phyloP scores from a whole-genome alignment of 2,797 vertebrate species.

The Cottoperca gobio region DNA sequence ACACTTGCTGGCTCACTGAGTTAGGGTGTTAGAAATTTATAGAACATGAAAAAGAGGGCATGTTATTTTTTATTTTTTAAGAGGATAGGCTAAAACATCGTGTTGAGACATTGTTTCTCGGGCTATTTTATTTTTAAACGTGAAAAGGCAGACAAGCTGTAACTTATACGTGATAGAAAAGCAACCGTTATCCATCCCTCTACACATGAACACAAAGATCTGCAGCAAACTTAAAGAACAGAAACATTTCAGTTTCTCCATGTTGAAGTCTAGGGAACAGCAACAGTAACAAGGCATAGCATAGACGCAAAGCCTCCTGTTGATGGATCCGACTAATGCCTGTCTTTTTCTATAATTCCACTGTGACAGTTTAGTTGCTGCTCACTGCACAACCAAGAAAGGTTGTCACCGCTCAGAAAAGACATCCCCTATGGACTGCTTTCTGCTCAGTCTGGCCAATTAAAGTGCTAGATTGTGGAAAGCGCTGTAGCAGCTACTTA shows the following conservation, averaged over 20 bases:
- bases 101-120: constrained; percentile 45
- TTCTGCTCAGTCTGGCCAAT: constrained; percentile 72
- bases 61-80: constrained; percentile 8
- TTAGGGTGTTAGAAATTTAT: constrained; percentile 62
- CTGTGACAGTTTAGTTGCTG: constrained; percentile 71
- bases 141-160: background rate
- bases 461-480: constrained; percentile 68
- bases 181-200: background rate
- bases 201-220: constrained; percentile 10
- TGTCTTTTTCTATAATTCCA: constrained; percentile 72
- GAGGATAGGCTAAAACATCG: constrained; percentile 8
- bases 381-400: constrained; percentile 65
- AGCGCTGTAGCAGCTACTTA: constrained; percentile 58
- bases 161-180: background rate
- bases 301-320: constrained; percentile 34
- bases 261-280: constrained; percentile 14
- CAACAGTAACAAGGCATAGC: constrained; percentile 25
- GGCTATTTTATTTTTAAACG: constrained; percentile 9
- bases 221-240: background rate
- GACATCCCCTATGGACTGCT: constrained; percentile 66
- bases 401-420: constrained; percentile 75
- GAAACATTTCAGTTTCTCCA: constrained; percentile 22
- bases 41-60: constrained; percentile 63
- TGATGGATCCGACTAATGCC: constrained; percentile 71
- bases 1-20: constrained; percentile 60